Conservation (phyloP, 2,888 invertebrate genomes). For the Tenthredo mesomela region DNA sequence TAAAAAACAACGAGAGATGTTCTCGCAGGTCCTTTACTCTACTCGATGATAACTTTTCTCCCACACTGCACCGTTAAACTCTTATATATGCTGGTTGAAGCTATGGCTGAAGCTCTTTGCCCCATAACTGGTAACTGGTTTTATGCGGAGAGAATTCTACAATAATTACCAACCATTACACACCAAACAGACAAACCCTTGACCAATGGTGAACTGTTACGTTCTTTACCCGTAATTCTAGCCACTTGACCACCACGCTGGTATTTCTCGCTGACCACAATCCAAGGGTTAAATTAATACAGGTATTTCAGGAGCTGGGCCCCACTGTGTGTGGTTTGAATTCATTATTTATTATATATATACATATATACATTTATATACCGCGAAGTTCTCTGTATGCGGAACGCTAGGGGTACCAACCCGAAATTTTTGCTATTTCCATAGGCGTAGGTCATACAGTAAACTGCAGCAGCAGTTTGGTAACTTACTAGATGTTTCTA, state of each 20-base stretch:
- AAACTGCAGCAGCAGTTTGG: too few relatives aligned
- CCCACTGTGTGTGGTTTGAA: constrained; percentile 29
- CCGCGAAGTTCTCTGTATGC: too few relatives aligned
- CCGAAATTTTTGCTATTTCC: too few relatives aligned
- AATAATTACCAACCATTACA: constrained; percentile 76
- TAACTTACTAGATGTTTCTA: too few relatives aligned
- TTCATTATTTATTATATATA: constrained; percentile 42
- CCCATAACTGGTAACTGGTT: constrained; percentile 69
- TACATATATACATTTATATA: too few relatives aligned
- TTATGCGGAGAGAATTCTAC: constrained; percentile 75
- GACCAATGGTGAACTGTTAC: constrained; percentile 70
- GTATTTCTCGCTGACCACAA: constrained; percentile 36
- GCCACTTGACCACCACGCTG: constrained; percentile 33
- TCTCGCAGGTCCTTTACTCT: not conserved
- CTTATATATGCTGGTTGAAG: too few relatives aligned
- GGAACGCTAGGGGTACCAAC: too few relatives aligned
- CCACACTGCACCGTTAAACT: not conserved
- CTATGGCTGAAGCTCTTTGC: too few relatives aligned
- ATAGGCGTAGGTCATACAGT: too few relatives aligned
- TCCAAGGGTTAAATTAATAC: constrained; percentile 44
- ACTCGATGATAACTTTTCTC: constrained; percentile 18
- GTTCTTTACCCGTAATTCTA: constrained; percentile 66
- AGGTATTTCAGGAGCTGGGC: constrained; percentile 33
- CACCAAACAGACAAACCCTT: constrained; percentile 69
- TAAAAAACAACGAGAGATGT: not conserved